A percentile compares a stretch with the other conserved stretches of the same genome.
Evolutionary conservation across 2,888 invertebrate species (phyloP).

Genomic region (Nephrotoma guestfalica): DNA sequence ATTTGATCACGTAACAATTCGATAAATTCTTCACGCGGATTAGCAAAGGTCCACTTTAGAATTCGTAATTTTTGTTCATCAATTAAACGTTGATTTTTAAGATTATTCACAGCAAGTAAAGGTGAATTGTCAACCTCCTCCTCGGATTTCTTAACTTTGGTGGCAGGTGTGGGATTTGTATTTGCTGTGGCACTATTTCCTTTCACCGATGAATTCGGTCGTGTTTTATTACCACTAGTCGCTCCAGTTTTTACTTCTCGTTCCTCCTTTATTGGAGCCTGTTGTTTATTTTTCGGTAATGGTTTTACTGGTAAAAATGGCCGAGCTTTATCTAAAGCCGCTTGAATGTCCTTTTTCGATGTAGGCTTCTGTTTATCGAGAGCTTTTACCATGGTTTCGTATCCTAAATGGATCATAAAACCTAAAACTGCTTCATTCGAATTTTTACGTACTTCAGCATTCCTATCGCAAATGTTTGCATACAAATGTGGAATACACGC

Average conservation of each 20-base stretch:
- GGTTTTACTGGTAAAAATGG: slow-evolving; percentile 74
- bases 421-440: slow-evolving; percentile 81
- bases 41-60: slow-evolving; percentile 90
- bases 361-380: slow-evolving; percentile 44
- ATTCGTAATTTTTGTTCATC: slow-evolving; percentile 91
- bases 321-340: slow-evolving; percentile 70
- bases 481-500: slow-evolving; percentile 64
- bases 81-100: slow-evolving; percentile 82
- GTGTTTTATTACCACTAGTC: slow-evolving; percentile 14
- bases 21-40: slow-evolving; percentile 86
- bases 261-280: slow-evolving; percentile 36
- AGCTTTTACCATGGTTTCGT: slow-evolving; percentile 28
- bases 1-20: slow-evolving; percentile 85
- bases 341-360: slow-evolving; percentile 60
- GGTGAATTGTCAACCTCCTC: slow-evolving; percentile 75
- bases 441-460: slow-evolving; percentile 79
- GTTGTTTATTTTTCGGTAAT: slow-evolving; percentile 44
- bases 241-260: slow-evolving; percentile 42
- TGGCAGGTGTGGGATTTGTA: slow-evolving; percentile 25
- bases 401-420: slow-evolving; percentile 81
- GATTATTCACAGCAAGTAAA: slow-evolving; percentile 62
- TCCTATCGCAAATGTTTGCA: slow-evolving; percentile 78
- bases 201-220: slow-evolving; percentile 14
- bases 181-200: slow-evolving; percentile 11
- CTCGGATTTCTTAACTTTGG: slow-evolving; percentile 49